phyloP scores from a whole-genome alignment of 2,888 invertebrate genomes.

The Electrophaes corylata region DNA sequence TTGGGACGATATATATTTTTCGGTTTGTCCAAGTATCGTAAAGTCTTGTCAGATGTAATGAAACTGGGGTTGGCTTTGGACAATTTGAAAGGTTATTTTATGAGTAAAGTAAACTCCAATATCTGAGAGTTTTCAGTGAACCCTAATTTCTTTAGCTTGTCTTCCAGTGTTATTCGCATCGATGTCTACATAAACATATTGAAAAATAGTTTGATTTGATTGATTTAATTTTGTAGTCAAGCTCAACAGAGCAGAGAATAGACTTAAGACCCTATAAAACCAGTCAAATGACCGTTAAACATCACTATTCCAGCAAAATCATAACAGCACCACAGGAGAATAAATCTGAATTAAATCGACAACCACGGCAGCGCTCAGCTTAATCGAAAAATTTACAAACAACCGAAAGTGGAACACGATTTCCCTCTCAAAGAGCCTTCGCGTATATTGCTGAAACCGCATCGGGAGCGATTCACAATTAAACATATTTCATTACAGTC shows the following conservation, averaged over 20 bases:
- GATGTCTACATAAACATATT: too few relatives aligned
- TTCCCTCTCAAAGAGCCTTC: constrained; percentile 27
- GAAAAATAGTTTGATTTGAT: too few relatives aligned
- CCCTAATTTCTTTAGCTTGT: neutral
- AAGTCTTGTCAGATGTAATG: constrained; percentile 26
- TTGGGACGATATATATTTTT: constrained; percentile 31
- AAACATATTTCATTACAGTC: constrained; percentile 26
- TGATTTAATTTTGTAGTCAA: too few relatives aligned
- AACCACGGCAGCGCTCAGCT: constrained; percentile 12
- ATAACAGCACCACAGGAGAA: constrained; percentile 5
- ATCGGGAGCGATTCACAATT: constrained; percentile 18
- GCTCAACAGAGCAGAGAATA: too few relatives aligned
- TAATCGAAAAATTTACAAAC: constrained; percentile 22
- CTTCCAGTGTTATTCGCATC: too few relatives aligned
- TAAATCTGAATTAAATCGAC: constrained; percentile 17
- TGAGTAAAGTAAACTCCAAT: constrained; percentile 16
- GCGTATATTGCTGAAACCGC: constrained; percentile 22
- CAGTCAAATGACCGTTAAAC: neutral
- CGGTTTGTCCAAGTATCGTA: constrained; percentile 36
- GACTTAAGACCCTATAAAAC: neutral
- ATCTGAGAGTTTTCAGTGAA: constrained; percentile 2
- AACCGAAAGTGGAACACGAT: constrained; percentile 26
- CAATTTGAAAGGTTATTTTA: constrained; percentile 23
- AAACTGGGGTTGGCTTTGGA: constrained; percentile 20
- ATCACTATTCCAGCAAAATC: neutral